phyloP scores from a whole-genome alignment of 2,113 vertebrate genomes.

The Prionailurus bengalensis region DNA sequence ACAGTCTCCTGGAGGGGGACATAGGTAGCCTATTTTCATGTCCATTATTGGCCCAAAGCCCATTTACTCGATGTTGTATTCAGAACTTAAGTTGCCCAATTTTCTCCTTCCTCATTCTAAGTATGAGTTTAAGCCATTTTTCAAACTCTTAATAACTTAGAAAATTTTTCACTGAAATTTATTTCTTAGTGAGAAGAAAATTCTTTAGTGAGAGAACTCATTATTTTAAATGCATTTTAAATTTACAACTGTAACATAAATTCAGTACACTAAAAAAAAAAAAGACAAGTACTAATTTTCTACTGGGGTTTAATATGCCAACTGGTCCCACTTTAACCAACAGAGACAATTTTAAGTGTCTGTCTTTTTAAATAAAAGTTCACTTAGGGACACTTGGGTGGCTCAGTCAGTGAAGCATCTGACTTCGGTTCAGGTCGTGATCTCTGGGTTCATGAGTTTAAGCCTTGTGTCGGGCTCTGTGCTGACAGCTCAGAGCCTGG shows the following conservation, averaged over 20 bases:
- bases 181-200: slow-evolving; percentile 10
- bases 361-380: neutral
- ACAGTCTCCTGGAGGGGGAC: neutral
- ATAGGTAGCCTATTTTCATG: neutral
- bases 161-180: neutral
- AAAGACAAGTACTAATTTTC: neutral
- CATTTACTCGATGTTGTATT: neutral
- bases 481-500: too few relatives aligned
- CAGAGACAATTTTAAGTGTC: neutral
- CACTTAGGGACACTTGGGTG: neutral
- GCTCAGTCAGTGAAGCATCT: neutral
- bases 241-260: neutral
- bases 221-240: neutral
- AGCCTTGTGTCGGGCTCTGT: neutral
- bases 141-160: neutral
- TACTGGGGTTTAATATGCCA: neutral
- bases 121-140: neutral
- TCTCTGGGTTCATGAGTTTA: neutral
- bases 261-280: neutral
- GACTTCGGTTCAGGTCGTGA: neutral
- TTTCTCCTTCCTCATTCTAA: neutral
- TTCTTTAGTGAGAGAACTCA: neutral
- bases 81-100: neutral
- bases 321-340: neutral
- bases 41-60: neutral